These are phyloP conservation scores for Gopherus evgoodei DNA, from an alignment of 2,113 vertebrate species.

Conservation along the genomic window DNA sequence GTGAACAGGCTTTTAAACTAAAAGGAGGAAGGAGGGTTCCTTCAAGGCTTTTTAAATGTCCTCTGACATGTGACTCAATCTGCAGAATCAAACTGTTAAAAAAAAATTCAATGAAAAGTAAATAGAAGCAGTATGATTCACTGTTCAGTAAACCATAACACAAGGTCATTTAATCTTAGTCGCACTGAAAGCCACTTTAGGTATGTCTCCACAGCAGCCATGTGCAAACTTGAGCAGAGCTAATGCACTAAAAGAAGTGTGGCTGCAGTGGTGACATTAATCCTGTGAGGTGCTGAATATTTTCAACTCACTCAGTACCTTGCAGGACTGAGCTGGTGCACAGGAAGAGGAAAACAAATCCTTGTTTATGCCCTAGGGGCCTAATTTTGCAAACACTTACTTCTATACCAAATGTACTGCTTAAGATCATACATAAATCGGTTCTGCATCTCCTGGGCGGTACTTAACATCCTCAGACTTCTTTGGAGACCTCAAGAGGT, in stretches of 20 bases:
- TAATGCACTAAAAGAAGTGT: too few relatives aligned
- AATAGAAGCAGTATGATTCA: conserved; percentile 32
- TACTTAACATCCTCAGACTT: background rate
- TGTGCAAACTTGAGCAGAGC: too few relatives aligned
- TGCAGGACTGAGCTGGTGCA: background rate
- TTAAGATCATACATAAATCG: background rate
- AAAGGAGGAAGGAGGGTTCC: background rate
- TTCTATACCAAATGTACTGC: conserved; percentile 11
- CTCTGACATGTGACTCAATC: conserved; percentile 8
- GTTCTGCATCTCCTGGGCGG: background rate
- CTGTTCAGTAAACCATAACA: conserved; percentile 4
- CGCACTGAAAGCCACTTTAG: conserved; percentile 5
- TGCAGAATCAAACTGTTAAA: background rate
- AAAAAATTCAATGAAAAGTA: background rate
- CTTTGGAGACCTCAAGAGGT: background rate
- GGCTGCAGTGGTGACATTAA: background rate
- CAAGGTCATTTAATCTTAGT: conserved; percentile 47
- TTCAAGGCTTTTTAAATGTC: conserved; percentile 34
- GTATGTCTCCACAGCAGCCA: background rate
- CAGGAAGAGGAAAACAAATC: background rate
- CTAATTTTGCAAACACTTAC: background rate
- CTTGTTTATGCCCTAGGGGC: background rate
- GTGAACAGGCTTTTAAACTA: background rate
- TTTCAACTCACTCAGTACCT: background rate
- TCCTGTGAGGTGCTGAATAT: background rate